Conservation (phyloP, 2,113 vertebrate species). For the Pollimyrus isidori region DNA sequence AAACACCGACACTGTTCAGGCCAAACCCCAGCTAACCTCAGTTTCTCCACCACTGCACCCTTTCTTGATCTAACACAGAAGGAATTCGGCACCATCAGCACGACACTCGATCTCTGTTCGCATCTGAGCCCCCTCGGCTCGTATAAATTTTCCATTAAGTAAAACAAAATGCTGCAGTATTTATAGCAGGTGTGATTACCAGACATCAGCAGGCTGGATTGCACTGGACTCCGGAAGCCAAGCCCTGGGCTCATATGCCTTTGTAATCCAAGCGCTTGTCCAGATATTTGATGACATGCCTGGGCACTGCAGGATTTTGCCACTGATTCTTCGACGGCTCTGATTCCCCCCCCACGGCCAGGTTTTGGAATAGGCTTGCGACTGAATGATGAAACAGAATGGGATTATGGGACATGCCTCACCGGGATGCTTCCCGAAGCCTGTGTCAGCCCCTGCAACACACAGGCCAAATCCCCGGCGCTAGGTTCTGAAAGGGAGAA, state of each 20-base stretch:
- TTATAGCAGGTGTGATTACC: constrained; percentile 68
- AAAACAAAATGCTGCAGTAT: constrained; percentile 66
- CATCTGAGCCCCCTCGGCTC: constrained; percentile 43
- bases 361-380: constrained; percentile 23
- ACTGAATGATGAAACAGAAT: not conserved
- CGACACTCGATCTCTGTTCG: constrained; percentile 61
- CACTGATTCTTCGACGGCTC: constrained; percentile 57
- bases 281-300: constrained; percentile 60
- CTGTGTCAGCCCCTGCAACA: constrained; percentile 38
- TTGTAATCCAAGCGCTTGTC: constrained; percentile 58
- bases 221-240: constrained; percentile 55
- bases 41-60: constrained; percentile 36
- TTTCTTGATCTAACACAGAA: constrained; percentile 56
- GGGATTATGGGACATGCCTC: not conserved
- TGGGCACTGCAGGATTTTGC: constrained; percentile 52
- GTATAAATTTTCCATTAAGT: constrained; percentile 58
- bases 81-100: constrained; percentile 64
- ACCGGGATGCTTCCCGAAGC: not conserved
- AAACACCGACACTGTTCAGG: not conserved
- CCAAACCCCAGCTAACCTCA: constrained; percentile 43
- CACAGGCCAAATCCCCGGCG: not conserved
- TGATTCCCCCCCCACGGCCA: constrained; percentile 21
- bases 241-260: constrained; percentile 46
- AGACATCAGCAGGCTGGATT: constrained; percentile 58
- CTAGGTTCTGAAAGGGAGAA: not conserved